Evolutionary conservation across 2,113 vertebrate species (phyloP).

Genomic region (Otolemur garnettii): DNA sequence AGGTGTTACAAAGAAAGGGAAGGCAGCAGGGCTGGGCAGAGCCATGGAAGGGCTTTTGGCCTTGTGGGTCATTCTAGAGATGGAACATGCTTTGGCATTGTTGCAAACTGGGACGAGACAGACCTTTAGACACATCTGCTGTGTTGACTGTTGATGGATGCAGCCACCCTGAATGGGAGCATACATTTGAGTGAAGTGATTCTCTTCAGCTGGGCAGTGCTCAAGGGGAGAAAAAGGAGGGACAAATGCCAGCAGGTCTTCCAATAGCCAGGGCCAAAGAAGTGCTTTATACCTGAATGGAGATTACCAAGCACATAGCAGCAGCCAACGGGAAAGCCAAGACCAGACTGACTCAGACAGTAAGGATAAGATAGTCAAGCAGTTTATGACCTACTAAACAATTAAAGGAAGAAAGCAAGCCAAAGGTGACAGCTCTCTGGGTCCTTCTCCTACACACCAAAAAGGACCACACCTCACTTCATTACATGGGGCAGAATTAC

Average conservation of each 20-base stretch:
- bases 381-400: neutral
- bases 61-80: neutral
- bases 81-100: too few species aligned
- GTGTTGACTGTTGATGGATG: neutral
- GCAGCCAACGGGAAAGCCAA: neutral
- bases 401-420: neutral
- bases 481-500: neutral
- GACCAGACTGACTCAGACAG: neutral
- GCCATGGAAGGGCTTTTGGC: neutral
- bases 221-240: neutral
- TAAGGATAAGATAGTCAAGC: neutral
- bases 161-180: neutral
- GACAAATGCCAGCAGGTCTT: neutral
- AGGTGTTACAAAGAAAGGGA: neutral
- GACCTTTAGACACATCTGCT: neutral
- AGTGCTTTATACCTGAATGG: neutral
- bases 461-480: too few species aligned
- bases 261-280: neutral
- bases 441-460: neutral
- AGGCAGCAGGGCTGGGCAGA: neutral
- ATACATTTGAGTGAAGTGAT: neutral
- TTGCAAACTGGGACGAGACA: neutral
- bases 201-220: neutral
- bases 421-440: neutral
- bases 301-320: neutral